Evolutionary conservation across 2,113 vertebrate genomes (phyloP), one percentile per base, ranked within the genome.

Genomic region (Abramis brama): DNA sequence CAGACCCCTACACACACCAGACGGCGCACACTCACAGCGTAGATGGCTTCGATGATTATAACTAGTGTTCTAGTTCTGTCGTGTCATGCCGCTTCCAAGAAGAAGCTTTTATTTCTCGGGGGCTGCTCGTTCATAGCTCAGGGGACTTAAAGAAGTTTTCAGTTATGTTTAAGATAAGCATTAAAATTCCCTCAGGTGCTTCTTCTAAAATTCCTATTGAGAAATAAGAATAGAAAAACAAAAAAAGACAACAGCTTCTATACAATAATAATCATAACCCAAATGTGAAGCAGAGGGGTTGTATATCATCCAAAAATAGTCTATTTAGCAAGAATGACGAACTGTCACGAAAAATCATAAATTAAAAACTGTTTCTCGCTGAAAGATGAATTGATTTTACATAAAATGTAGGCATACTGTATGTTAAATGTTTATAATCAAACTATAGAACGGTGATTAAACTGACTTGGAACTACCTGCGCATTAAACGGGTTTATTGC

Each of bases 1-100:
- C 74, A 86, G 81, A 83, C 82, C 82, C 66, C 25, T 66, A 47
- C 33, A 87, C 82, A 57, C 62, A 55, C 21, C 79, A 85, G 75
- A 82, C 79, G 25, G 39, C 5, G 6, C 52, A 30, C 62, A 30
- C 60, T n/a, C 62, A 0, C 6, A n/a, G 55, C 8, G 2, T 25
- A 43, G 57, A 60, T 33, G 1, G 21, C 21, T 79, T 59, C 11
- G 76, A 4, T 59, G 19, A 43, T 60, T 79, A 60, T 6, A 80
- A 80, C 13, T n/a, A 21, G 60, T 3, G 36, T 4, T 45, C 59
- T 27, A 10, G n/a, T 64, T 47, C 25, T 80, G 78, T 80, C 8
- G 36, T 19, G n/a, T 80, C 57, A 75, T 12, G 71, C 2, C 23
- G 43, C 43, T 75, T 43, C 71, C 71, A 6, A 25, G n/a, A 47